Percentiles rank a stretch among this genome's conserved stretches.
Evolutionary conservation across 2,113 vertebrate species (phyloP).

Genomic region (Xenus cinereus): DNA sequence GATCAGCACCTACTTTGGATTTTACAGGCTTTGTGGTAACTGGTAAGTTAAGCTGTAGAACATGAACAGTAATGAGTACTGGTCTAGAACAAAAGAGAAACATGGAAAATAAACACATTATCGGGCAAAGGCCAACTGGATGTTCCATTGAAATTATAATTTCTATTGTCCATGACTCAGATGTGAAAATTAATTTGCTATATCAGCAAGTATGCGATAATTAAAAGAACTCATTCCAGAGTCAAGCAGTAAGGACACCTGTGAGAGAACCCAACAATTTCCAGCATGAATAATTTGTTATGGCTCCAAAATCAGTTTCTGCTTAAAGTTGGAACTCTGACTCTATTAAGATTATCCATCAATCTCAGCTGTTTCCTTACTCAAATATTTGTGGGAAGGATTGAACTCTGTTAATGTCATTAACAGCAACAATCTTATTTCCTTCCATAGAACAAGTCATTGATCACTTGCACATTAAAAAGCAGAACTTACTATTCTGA

Average conservation of each 20-base stretch:
- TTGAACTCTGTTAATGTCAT: neutral
- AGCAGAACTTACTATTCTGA: neutral
- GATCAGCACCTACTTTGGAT: neutral
- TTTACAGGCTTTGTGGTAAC: neutral
- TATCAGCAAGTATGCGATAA: neutral
- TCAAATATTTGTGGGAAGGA: neutral
- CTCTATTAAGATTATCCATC: neutral
- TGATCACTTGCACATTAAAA: neutral
- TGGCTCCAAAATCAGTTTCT: neutral
- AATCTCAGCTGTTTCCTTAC: neutral
- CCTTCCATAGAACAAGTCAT: neutral
- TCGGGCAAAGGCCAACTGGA: neutral
- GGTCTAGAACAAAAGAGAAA: neutral
- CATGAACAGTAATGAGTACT: neutral
- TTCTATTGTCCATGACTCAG: neutral
- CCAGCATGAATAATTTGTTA: neutral
- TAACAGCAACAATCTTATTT: neutral
- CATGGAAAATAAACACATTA: neutral
- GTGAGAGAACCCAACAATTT: neutral
- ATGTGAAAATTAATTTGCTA: neutral
- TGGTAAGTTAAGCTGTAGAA: neutral
- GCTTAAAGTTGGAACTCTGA: neutral
- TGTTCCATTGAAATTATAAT: neutral
- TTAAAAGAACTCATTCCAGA: neutral
- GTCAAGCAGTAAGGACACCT: neutral